Evolutionary conservation across 1,140 invertebrate genomes (phyloP).

Genomic region (Euwallacea fornicatus): DNA sequence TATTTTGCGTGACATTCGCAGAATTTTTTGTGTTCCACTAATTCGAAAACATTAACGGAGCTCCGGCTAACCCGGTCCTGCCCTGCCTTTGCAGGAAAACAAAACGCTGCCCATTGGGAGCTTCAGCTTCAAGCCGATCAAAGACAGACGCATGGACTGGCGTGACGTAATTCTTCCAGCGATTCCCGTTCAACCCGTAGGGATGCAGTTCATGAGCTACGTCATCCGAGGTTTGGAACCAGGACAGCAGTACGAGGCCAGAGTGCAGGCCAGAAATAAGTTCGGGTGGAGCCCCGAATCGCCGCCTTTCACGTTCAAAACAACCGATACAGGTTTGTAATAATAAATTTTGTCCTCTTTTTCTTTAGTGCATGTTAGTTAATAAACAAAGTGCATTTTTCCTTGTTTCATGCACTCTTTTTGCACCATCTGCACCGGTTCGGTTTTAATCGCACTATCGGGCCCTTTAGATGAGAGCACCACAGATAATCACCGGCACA

Average conservation of each 20-base stretch:
- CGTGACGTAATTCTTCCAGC: conserved; percentile 63
- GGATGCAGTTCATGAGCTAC: conserved; percentile 63
- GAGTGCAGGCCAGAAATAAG: conserved; percentile 64
- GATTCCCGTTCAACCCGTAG: conserved; percentile 47
- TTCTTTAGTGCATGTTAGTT: background rate
- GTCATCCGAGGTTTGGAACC: conserved; percentile 62
- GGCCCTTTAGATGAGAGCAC: conserved; percentile 30
- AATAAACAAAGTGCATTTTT: background rate
- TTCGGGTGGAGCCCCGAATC: conserved; percentile 65
- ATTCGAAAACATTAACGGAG: background rate
- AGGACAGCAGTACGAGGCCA: conserved; percentile 63
- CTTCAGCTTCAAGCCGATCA: conserved; percentile 46
- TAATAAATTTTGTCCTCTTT: background rate
- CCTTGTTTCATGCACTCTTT: conserved; percentile 29
- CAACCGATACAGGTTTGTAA: conserved; percentile 50
- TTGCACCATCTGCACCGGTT: conserved; percentile 19
- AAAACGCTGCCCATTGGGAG: conserved; percentile 36
- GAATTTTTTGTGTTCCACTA: background rate
- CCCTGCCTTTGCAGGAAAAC: conserved; percentile 45
- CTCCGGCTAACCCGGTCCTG: background rate
- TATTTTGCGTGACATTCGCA: no score
- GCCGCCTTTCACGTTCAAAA: conserved; percentile 60
- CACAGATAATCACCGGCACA: conserved; percentile 20
- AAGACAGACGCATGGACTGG: conserved; percentile 59
- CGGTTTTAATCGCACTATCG: conserved; percentile 13